Evolutionary conservation across 2,888 invertebrate species (phyloP).

Genomic region (Agelastica alni): DNA sequence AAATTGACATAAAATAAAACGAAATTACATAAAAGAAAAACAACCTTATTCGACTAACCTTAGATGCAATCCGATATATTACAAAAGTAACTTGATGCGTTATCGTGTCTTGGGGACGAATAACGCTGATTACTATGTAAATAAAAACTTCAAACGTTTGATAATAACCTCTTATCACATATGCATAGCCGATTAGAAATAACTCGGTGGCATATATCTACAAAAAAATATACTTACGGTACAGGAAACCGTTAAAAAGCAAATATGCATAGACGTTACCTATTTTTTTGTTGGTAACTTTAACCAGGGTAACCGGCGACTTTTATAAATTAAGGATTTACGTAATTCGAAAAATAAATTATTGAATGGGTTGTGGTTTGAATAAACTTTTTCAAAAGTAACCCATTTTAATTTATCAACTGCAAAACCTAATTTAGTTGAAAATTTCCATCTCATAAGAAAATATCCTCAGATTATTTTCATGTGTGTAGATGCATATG

Average conservation of each 20-base stretch:
- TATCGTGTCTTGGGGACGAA: constrained; percentile 29
- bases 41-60: background rate
- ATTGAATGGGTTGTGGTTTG: too few species aligned
- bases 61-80: constrained; percentile 15
- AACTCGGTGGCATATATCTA: constrained; percentile 23
- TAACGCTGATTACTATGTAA: constrained; percentile 41
- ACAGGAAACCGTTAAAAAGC: constrained; percentile 26
- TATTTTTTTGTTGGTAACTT: too few species aligned
- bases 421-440: too few species aligned
- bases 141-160: constrained; percentile 36
- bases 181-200: constrained; percentile 18
- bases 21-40: background rate
- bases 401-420: too few species aligned
- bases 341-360: too few species aligned
- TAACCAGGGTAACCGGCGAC: too few species aligned
- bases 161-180: constrained; percentile 36
- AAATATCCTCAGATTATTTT: too few species aligned
- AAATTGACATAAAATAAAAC: background rate
- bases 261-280: constrained; percentile 11
- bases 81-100: constrained; percentile 28
- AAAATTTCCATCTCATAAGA: too few species aligned
- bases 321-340: too few species aligned
- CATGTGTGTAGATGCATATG: too few species aligned
- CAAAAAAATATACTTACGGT: constrained; percentile 21
- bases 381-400: too few species aligned